Base-by-base conservation (phyloP, 2,113 vertebrate species). In the Protomyctophum bolini region DNA sequence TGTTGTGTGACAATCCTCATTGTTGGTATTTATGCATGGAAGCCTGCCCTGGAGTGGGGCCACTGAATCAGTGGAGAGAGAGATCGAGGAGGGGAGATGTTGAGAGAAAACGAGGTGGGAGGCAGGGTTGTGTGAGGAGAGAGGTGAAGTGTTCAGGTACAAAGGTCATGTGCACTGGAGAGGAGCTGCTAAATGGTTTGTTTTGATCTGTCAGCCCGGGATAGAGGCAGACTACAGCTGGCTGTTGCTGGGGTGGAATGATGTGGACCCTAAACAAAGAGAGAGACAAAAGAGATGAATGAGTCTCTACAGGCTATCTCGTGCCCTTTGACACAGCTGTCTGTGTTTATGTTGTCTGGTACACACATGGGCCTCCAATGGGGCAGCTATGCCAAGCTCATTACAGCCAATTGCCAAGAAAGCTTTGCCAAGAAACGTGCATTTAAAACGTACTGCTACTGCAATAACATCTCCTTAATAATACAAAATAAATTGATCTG, bases 1-100 rank as follows among this genome's bases (percentile, higher is more conserved):
- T 88, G 80, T 58, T 62, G 77, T 81, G 70, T 89, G 89, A 84
- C 85, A 83, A 91, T 90, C 80, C 84, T 83, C 57, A 76, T 83
- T 89, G 80, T 85, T 85, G 76, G 73, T 88, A 79, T 91, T 88
- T 90, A 83, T 72, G 67, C 77, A 79, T 80, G 57, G 64, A 82
- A 71, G 60, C 61, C 70, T 82, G 82, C 82, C 73, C 70, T 65
- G 63, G 73, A 72, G 72, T 69, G 10, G 6, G n/a, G 56, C 15
- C 21, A 21, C 21, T 72, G 73, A 61, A 68, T 61, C 51, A 2
- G 50, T 33, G 12, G 14, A 1, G 62, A 33, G 60, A 63, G 66
- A 68, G 64, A 41, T 49, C 2, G 10, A 9, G 10, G 15, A 62
- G 12, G 11, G 62, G 73, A 81, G 66, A 68, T 62, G 70, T 41